These are phyloP conservation scores for Euproctis similis DNA, from an alignment of 2,888 invertebrate genomes.

Conservation along the genomic window DNA sequence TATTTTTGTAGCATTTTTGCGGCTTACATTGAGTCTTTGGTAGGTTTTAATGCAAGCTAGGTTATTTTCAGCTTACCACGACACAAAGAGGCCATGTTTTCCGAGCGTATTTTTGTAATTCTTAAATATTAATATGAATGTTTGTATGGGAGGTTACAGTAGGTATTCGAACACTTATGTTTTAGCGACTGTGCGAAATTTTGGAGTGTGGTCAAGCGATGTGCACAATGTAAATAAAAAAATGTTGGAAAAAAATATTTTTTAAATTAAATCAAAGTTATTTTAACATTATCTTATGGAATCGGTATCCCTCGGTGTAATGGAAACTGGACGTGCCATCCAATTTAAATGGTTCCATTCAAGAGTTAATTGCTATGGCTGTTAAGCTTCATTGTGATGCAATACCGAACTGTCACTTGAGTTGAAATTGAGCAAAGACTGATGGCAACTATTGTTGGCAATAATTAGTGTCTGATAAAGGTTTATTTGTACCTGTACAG, in stretches of 20 bases:
- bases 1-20: no score
- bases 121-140: no score
- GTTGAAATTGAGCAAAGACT: conserved; percentile 3
- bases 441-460: conserved; percentile 2
- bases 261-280: neutral
- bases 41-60: no score
- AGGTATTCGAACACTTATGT: no score
- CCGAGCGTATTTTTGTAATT: no score
- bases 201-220: no score
- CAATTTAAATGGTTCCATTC: conserved; percentile 19
- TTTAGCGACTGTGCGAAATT: neutral
- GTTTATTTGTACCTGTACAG: no score
- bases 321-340: conserved; percentile 21
- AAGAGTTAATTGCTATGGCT: conserved; percentile 17
- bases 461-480: no score
- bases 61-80: neutral
- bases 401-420: conserved; percentile 8
- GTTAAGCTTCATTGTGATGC: conserved; percentile 26
- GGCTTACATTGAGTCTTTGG: no score
- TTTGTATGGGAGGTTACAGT: no score
- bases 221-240: neutral
- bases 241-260: neutral
- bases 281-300: conserved; percentile 6
- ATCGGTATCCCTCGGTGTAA: conserved; percentile 17
- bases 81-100: no score